phyloP scores from a whole-genome alignment of 2,797 vertebrate species.

The Malurus leucopterus region DNA sequence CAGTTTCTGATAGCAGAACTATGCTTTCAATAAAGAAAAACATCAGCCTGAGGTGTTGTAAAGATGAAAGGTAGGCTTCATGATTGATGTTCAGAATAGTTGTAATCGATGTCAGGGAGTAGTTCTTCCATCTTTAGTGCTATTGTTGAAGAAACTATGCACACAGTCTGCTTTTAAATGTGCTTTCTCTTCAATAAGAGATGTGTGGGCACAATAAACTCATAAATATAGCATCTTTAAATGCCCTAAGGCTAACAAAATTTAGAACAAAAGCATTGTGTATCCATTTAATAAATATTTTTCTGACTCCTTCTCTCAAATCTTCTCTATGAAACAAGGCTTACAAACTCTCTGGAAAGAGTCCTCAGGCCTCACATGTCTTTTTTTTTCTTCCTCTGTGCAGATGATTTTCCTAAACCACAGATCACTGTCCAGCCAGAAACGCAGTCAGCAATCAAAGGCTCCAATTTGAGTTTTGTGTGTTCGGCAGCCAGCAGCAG shows the following conservation, averaged over 20 bases:
- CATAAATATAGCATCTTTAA: neutral
- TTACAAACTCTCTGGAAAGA: neutral
- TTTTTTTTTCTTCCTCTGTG: neutral
- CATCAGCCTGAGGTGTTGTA: neutral
- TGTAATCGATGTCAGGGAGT: neutral
- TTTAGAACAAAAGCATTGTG: neutral
- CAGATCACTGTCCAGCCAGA: constrained; percentile 96
- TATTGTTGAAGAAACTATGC: neutral
- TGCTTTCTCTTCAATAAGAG: neutral
- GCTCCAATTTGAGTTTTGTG: constrained; percentile 90
- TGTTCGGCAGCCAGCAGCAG: constrained; percentile 96
- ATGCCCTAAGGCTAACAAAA: neutral
- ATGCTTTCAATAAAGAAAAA: constrained; percentile 14
- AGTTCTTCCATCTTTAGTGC: neutral
- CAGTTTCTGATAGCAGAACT: neutral
- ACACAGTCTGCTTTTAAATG: neutral
- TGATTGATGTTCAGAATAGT: neutral
- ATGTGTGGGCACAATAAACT: neutral
- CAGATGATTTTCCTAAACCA: constrained; percentile 97
- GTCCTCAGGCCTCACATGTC: neutral
- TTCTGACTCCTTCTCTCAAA: neutral
- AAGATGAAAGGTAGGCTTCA: neutral
- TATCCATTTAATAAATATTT: constrained; percentile 6
- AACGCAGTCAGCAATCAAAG: constrained; percentile 90
- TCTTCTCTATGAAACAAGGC: neutral